Evolutionary conservation across 2,888 invertebrate species (phyloP).

Genomic region (Megalurothrips usitatus): DNA sequence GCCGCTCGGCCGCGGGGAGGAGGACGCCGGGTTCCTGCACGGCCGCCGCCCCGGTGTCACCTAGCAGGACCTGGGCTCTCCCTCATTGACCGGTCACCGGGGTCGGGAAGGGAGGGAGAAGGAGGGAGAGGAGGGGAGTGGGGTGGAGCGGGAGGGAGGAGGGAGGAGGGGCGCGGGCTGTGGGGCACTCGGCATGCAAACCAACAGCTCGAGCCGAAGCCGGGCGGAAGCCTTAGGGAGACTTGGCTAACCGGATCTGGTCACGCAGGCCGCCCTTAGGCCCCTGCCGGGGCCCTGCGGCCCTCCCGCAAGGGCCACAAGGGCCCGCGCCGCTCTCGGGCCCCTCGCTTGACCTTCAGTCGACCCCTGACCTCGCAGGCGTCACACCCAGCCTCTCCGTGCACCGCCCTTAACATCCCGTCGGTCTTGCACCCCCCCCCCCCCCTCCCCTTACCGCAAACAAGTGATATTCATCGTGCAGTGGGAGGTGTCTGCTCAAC

Average conservation of each 20-base stretch:
- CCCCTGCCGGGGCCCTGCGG: not conserved
- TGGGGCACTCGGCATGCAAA: conserved; percentile 10
- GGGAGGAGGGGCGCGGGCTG: not conserved
- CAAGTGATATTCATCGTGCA: no score
- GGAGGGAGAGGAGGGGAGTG: not conserved
- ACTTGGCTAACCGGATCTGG: conserved; percentile 21
- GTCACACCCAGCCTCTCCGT: not conserved
- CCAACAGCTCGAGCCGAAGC: conserved; percentile 1
- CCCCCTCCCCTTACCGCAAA: no score
- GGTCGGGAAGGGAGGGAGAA: not conserved
- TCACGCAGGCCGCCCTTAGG: not conserved
- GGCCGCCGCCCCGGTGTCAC: no score
- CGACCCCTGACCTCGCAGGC: not conserved
- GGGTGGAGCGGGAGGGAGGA: not conserved
- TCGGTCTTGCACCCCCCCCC: no score
- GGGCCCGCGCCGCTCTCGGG: not conserved
- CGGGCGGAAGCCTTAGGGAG: conserved; percentile 9
- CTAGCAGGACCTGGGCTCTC: no score
- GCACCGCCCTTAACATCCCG: no score
- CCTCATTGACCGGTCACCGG: not conserved
- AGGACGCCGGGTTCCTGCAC: no score
- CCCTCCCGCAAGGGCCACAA: not conserved
- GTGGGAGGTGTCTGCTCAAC: no score
- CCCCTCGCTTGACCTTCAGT: not conserved
- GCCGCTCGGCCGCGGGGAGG: no score